phyloP scores from a whole-genome alignment of 2,888 invertebrate genomes.

The Lithophane leautieri region DNA sequence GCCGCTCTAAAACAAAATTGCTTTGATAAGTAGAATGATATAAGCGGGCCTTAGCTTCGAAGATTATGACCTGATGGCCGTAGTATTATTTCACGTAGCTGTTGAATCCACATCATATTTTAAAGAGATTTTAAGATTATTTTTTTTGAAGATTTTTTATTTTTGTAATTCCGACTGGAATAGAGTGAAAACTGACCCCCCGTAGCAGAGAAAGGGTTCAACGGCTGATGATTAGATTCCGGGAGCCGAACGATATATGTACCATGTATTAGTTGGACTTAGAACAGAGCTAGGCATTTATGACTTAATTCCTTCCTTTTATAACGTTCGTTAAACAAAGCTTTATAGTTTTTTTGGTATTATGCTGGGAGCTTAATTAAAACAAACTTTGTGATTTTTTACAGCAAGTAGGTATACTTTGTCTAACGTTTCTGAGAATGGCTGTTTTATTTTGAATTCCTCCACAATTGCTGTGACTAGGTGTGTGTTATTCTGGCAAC shows the following conservation, averaged over 20 bases:
- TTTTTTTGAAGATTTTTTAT: too few species aligned
- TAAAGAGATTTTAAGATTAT: constrained; percentile 49
- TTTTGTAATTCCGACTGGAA: constrained; percentile 37
- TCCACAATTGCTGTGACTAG: not conserved
- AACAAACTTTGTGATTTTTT: not conserved
- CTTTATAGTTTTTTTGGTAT: not conserved
- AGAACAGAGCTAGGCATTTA: constrained; percentile 10
- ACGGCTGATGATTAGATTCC: constrained; percentile 41
- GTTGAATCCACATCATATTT: constrained; percentile 39
- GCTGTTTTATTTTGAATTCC: not conserved
- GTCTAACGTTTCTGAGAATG: not conserved
- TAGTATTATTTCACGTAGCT: constrained; percentile 39
- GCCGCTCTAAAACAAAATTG: constrained; percentile 56
- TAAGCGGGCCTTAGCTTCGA: constrained; percentile 34
- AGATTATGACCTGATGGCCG: constrained; percentile 36
- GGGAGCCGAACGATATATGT: constrained; percentile 1
- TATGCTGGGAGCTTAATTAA: not conserved
- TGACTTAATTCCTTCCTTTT: not conserved
- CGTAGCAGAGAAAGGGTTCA: constrained; percentile 22
- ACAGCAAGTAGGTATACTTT: not conserved
- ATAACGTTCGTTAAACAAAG: constrained; percentile 2
- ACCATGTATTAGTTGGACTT: not conserved
- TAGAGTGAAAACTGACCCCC: constrained; percentile 39
- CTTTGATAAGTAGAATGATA: constrained; percentile 54
- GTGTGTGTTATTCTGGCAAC: not conserved